Conservation (phyloP, 1,140 invertebrate species). For the Cyclina sinensis region DNA sequence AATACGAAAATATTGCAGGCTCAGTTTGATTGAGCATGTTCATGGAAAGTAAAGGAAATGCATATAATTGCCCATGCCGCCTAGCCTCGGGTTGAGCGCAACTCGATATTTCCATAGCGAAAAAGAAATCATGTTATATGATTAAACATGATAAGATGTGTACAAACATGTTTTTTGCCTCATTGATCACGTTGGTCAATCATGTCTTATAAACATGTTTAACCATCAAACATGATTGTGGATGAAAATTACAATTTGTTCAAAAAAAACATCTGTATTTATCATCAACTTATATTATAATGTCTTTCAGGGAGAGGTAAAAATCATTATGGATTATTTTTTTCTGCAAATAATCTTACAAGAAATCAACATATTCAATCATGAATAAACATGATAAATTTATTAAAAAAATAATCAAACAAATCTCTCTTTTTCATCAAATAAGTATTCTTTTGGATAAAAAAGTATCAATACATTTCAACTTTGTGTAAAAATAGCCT, state of each 20-base stretch:
- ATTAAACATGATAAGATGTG: no score
- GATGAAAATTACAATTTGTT: conserved; percentile 46
- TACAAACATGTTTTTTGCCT: no score
- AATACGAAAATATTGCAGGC: no score
- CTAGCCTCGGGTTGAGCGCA: no score
- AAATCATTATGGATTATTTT: background rate
- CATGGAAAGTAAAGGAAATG: no score
- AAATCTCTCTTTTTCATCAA: conserved; percentile 17
- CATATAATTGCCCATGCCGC: no score
- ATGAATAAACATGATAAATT: conserved; percentile 34
- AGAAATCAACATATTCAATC: conserved; percentile 36
- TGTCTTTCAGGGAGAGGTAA: conserved; percentile 34
- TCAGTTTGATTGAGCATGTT: no score
- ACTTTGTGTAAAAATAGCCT: conserved; percentile 35
- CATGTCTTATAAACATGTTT: conserved; percentile 40
- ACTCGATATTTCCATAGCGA: no score
- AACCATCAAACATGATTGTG: no score
- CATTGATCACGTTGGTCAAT: conserved; percentile 42
- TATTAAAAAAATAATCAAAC: conserved; percentile 27
- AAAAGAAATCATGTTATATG: no score
- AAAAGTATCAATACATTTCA: conserved; percentile 28
- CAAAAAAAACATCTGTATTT: conserved; percentile 38
- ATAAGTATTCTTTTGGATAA: conserved; percentile 21
- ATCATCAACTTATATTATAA: conserved; percentile 18
- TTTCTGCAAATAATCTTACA: conserved; percentile 29